Conservation (phyloP, 2,113 vertebrate species). For the Corvus hawaiiensis region DNA sequence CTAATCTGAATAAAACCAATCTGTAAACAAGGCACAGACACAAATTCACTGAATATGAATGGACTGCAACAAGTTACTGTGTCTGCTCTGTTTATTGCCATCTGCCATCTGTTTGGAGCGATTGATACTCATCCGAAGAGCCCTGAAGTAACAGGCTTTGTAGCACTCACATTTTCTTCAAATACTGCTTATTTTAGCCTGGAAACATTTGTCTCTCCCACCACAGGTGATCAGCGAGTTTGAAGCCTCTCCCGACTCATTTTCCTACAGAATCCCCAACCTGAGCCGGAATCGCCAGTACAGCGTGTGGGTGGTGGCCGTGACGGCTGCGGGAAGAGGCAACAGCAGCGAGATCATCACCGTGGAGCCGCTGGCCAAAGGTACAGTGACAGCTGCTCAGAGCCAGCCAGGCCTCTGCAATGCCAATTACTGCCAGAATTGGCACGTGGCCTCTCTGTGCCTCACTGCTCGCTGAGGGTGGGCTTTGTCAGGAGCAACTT, state of each 20-base stretch:
- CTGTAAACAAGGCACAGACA: neutral
- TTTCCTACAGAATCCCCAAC: constrained; percentile 94
- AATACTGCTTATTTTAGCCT: constrained; percentile 52
- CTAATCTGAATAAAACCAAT: neutral
- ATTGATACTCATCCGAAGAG: neutral
- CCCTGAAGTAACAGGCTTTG: neutral
- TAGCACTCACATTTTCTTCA: neutral
- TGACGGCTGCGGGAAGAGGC: constrained; percentile 93
- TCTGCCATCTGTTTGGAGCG: neutral
- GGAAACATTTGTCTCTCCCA: constrained; percentile 64
- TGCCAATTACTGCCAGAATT: neutral
- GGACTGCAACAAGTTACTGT: neutral
- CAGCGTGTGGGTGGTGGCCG: constrained; percentile 96
- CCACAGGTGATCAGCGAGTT: constrained; percentile 97
- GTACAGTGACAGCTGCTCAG: constrained; percentile 59
- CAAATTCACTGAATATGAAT: neutral
- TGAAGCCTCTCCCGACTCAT: constrained; percentile 92
- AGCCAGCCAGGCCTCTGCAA: neutral
- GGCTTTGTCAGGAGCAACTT: neutral
- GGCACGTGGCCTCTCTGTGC: neutral
- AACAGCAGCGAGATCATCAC: constrained; percentile 97
- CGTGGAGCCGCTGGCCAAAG: constrained; percentile 92
- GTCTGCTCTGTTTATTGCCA: neutral
- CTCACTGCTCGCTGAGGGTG: neutral
- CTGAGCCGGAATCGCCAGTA: constrained; percentile 92